phyloP scores from a whole-genome alignment of 2,888 invertebrate genomes.

The Mesorhabditis belari region DNA sequence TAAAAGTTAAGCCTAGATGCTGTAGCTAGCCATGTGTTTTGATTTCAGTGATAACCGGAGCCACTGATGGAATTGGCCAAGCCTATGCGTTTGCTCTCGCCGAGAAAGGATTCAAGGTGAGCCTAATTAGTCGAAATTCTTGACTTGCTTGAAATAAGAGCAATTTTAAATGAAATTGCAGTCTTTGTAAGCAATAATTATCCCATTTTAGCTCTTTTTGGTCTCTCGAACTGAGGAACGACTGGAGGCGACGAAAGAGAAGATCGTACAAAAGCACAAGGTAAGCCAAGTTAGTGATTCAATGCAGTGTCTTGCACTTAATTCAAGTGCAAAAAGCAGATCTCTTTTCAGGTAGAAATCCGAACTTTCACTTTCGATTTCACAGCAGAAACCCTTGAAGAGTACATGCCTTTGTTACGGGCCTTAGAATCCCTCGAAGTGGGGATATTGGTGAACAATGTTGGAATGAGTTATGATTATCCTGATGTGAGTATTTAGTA shows the following conservation, averaged over 20 bases:
- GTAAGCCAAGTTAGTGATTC: too few relatives aligned
- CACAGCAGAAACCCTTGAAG: constrained; percentile 18
- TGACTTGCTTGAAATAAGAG: too few relatives aligned
- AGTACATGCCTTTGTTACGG: constrained; percentile 38
- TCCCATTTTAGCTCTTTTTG: constrained; percentile 28
- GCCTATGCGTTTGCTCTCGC: constrained; percentile 51
- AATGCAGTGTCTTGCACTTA: too few relatives aligned
- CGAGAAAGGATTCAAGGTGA: constrained; percentile 39
- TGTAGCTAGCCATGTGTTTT: too few relatives aligned
- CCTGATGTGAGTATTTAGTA: constrained; percentile 63
- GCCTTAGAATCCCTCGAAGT: constrained; percentile 41
- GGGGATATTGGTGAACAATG: constrained; percentile 70
- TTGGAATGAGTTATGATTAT: constrained; percentile 76
- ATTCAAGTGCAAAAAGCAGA: not conserved
- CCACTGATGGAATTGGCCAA: constrained; percentile 52
- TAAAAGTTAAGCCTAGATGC: too few relatives aligned
- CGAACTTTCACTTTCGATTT: constrained; percentile 45
- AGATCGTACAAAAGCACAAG: not conserved
- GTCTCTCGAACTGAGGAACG: constrained; percentile 48
- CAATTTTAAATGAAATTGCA: too few relatives aligned
- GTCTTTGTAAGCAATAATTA: too few relatives aligned
- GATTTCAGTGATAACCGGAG: constrained; percentile 48
- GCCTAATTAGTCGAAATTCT: too few relatives aligned
- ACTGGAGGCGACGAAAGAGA: constrained; percentile 36
- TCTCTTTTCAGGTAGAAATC: constrained; percentile 26